phyloP scores from a whole-genome alignment of 2,113 vertebrate genomes.

The Vombatus ursinus region DNA sequence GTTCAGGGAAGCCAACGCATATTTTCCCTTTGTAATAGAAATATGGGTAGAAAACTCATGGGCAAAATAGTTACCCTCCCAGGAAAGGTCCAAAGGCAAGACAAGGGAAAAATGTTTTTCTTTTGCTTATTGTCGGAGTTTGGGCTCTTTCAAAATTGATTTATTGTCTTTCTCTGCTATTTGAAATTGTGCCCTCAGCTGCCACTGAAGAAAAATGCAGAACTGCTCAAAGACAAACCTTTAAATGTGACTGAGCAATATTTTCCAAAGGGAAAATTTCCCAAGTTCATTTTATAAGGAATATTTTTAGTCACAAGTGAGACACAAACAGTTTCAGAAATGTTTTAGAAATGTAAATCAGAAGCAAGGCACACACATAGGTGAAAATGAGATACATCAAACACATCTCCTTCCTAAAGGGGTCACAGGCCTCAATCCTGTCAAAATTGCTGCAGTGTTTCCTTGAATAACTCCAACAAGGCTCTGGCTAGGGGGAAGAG shows the following conservation, averaged over 20 bases:
- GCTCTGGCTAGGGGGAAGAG: background rate
- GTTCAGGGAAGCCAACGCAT: background rate
- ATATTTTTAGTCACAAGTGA: constrained; percentile 48
- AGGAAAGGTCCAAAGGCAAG: background rate
- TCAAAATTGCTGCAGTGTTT: background rate
- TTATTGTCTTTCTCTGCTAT: constrained; percentile 19
- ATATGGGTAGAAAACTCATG: background rate
- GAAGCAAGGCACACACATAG: background rate
- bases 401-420: background rate
- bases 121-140: background rate
- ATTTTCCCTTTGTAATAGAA: background rate
- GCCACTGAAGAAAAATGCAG: background rate
- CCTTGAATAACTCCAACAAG: background rate
- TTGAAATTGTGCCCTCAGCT: background rate
- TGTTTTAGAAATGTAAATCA: constrained; percentile 58
- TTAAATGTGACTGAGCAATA: background rate
- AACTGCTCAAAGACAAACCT: constrained; percentile 19
- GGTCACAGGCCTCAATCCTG: background rate
- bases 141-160: background rate
- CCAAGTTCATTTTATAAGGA: constrained; percentile 25
- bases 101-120: background rate
- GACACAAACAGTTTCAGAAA: constrained; percentile 44
- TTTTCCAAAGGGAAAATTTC: constrained; percentile 51
- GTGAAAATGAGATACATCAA: constrained; percentile 44
- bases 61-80: background rate